Evolutionary conservation across 2,113 vertebrate genomes (phyloP), one percentile per base, ranked within the genome.

Genomic region (Arizona elegans): DNA sequence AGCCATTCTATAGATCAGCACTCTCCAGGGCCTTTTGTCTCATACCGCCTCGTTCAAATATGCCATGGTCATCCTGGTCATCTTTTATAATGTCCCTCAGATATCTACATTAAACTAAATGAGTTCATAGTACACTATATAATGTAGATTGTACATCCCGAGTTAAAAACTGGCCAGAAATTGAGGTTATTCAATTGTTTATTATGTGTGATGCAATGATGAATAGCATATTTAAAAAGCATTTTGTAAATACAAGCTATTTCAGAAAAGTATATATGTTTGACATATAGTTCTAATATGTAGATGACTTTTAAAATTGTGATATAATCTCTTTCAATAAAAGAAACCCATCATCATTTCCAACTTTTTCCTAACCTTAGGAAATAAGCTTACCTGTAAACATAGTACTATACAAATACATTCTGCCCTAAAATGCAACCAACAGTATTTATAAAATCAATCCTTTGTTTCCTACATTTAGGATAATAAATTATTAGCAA

Each of bases 391-490:
- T 65, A 89, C 38, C 5, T 58, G 24, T 92, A 91, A 94, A 47
- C 8, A 88, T n/a, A 54, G 52, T 65, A 62, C 15, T 43, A 2
- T 94, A 93, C 91, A 93, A 93, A 88, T 55, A 56, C 23, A 70
- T 70, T 75, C n/a, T 65, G 86, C 47, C 17, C 9, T 26, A 43
- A 91, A 52, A 53, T 92, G 87, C 38, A 89, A 65, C 55, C 92
- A 75, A 93, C 29, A 59, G 92, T 81, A 33, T 91, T 93, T 50
- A 91, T 33, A 88, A 26, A 91, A 62, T 38, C 87, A 26, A 3
- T n/a, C 10, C 87, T 93, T 38, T 59, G 38, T 33, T 88, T 90
- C 59, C 62, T 94, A 86, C 10, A 92, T 86, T 96, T 93, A 23
- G 3, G 8, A 43, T 54, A 81, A 87, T 29, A 70, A 88, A 55